A percentile compares a stretch with the other conserved stretches of the same genome.
Conservation (phyloP, 1,140 invertebrate species). For the Musca domestica region DNA sequence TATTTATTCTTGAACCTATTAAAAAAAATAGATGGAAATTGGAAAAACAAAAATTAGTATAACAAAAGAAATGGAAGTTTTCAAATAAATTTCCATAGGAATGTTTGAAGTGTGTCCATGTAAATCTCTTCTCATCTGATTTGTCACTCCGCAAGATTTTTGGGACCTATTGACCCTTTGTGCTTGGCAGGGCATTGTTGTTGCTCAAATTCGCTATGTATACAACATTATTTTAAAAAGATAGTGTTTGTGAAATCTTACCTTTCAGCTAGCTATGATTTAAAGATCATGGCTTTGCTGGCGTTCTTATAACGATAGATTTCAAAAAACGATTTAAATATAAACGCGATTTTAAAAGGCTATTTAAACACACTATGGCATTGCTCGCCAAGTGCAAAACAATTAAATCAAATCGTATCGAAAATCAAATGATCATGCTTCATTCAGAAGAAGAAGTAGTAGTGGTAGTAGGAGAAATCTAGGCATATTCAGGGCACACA, state of each 20-base stretch:
- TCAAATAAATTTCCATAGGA: background rate
- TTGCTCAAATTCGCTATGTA: too few relatives aligned
- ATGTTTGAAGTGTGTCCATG: too few relatives aligned
- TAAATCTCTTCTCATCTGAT: too few relatives aligned
- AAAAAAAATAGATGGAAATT: constrained; percentile 19
- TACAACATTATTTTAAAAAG: too few relatives aligned
- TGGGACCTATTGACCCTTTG: too few relatives aligned
- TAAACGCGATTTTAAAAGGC: constrained; percentile 42
- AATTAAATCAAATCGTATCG: constrained; percentile 24
- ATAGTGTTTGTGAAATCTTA: constrained; percentile 29
- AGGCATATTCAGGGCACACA: constrained; percentile 11
- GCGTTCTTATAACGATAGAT: constrained; percentile 14
- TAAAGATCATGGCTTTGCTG: background rate
- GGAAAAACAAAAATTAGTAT: constrained; percentile 4
- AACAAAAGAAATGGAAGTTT: background rate
- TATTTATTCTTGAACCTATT: constrained; percentile 98
- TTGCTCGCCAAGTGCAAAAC: constrained; percentile 51
- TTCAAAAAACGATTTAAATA: constrained; percentile 36
- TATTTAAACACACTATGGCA: constrained; percentile 48
- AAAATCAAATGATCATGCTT: constrained; percentile 5
- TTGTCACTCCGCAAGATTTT: too few relatives aligned
- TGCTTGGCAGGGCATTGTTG: too few relatives aligned
- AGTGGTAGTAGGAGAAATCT: background rate
- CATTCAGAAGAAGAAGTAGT: constrained; percentile 21
- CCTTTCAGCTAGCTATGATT: constrained; percentile 20